Evolutionary conservation across 2,797 vertebrate genomes (phyloP), one percentile per base, ranked within the genome.

Genomic region (Schizopygopsis pylzovi): DNA sequence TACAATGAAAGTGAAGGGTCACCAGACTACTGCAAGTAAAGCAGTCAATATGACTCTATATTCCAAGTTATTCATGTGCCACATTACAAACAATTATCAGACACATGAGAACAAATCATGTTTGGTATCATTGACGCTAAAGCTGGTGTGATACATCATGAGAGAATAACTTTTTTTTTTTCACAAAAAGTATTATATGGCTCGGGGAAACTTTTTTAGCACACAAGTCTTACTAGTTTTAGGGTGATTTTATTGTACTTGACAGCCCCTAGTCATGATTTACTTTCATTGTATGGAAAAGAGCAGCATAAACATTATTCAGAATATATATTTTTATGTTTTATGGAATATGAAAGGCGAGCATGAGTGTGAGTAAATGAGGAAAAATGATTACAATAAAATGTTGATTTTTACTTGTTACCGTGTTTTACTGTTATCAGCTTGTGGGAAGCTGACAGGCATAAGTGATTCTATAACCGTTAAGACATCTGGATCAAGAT

Each of bases 381-480:
- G 59, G 12, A 15, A 43, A 82, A 52, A 39, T 54, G 0, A 4
- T 71, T 1, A n/a, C 20, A 56, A n/a, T n/a, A n/a, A 39, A 41
- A 39, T 10, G 33, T 18, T 1, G 28, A 65, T 56, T 4, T 37
- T 5, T 37, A 25, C 13, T 49, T 63, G 6, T 67, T 37, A 37
- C 16, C 13, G 4, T 67, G 16, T 68, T 85, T 65, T 25, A 79
- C 78, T 87, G 12, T 84, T 54, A 91, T 82, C 96, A 99, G 98
- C 98, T 3, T 99, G 98, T 77, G 98, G 98, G 77, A 99, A 99
- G 90, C 92, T 99, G 93, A 99, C 98, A 0, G 97, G 97, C 88
- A 99, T 99, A 88, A 97, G 97, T 72, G 97, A 98, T 86, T 97
- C 98, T 0, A 94, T 99, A 91, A 98, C 97, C 12, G 92, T 99